These are phyloP conservation scores for Malurus melanocephalus DNA, from an alignment of 2,113 vertebrate species.

Conservation along the genomic window DNA sequence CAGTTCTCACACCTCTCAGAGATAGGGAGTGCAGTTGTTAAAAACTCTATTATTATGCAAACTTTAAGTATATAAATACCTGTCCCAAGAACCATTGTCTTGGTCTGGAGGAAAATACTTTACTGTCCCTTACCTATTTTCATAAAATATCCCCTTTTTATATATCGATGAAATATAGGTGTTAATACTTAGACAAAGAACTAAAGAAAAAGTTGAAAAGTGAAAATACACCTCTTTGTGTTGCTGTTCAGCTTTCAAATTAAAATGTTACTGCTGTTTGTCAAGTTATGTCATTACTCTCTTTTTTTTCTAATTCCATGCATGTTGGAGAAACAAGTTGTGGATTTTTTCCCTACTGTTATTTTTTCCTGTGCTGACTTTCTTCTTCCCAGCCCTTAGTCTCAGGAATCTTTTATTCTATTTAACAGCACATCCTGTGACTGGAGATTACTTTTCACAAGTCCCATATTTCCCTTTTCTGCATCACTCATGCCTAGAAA, in stretches of 20 bases:
- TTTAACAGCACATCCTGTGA: neutral
- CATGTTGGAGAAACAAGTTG: neutral
- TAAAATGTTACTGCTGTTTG: neutral
- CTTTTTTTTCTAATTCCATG: neutral
- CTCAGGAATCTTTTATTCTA: neutral
- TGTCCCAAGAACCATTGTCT: neutral
- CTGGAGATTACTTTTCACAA: neutral
- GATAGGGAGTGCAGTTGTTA: neutral
- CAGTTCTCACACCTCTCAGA: neutral
- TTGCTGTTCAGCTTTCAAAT: neutral
- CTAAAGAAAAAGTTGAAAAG: neutral
- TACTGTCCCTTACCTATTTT: neutral
- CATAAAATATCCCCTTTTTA: neutral
- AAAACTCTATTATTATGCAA: neutral
- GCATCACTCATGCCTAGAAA: neutral
- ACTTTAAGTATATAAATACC: neutral
- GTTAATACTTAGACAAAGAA: neutral
- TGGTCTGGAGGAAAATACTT: neutral
- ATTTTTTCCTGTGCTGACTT: neutral
- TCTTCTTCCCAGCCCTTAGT: neutral
- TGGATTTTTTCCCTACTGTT: accelerated
- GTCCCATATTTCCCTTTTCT: neutral
- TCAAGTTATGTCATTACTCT: neutral
- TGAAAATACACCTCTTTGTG: neutral
- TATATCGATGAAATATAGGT: neutral